Conservation (phyloP, 2,113 vertebrate species). For the Macroglossus sobrinus region DNA sequence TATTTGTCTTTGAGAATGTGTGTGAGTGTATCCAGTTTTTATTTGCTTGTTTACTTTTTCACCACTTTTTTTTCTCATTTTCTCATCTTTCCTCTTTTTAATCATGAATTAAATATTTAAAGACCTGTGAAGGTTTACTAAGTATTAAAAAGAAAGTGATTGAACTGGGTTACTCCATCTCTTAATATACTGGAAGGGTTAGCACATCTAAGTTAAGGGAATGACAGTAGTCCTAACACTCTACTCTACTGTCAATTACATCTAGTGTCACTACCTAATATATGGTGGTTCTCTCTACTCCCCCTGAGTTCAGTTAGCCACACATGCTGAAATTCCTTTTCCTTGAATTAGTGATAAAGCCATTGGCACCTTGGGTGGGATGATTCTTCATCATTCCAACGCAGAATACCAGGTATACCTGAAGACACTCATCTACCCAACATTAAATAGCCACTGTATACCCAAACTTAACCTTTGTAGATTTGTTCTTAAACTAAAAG, state of each 20-base stretch:
- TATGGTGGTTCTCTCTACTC: background rate
- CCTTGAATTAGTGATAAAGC: background rate
- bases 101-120: background rate
- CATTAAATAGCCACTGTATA: background rate
- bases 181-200: background rate
- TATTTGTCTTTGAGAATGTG: background rate
- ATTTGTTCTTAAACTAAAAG: background rate
- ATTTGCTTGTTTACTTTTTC: background rate
- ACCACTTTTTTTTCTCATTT: background rate
- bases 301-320: background rate
- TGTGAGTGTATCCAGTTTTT: background rate
- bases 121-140: background rate
- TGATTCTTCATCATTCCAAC: background rate
- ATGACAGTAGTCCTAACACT: background rate
- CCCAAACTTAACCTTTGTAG: background rate
- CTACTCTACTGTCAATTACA: background rate
- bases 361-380: background rate
- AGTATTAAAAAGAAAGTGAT: background rate
- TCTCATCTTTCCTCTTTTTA: background rate
- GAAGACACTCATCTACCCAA: background rate
- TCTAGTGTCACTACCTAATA: background rate
- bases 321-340: background rate
- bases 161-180: background rate
- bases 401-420: background rate
- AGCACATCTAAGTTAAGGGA: background rate